Base-by-base conservation (phyloP, 1,140 invertebrate species). In the Berghia stephanieae region DNA sequence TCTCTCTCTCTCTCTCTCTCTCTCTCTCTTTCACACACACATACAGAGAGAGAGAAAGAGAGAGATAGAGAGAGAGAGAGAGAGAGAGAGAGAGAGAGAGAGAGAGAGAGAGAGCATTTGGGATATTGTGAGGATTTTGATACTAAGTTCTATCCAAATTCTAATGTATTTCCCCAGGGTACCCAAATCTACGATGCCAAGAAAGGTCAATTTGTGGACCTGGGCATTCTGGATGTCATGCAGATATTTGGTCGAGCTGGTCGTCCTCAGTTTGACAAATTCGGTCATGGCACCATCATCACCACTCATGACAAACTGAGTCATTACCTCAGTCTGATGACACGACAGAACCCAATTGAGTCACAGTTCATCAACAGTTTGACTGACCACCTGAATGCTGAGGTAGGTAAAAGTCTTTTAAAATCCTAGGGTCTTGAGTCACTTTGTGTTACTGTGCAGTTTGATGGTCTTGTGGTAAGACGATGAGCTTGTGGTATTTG, bases 221-320 rank as follows among this genome's bases (percentile, higher is more conserved):
- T 99, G 10, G 96, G 96, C 75, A 98, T 99, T 83, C 90, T 99
- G 49, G 98, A 99, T 90, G 98, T 99, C 10, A 91, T 99, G 77
- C 98, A 99, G 93, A 99, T 99, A 79, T 99, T 99, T 91, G 98
- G 98, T 73, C 93, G 98, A 63, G 98, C 98, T 31, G 98, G 98
- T 49, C 92, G 93, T 40, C 98, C 98, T 0, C 92, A 93, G 86
- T 92, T 85, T 86, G 97, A 99, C 77, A 89, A 84, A 46, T 89
- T 86, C 79, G 91, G 98, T 27, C 95, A 98, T 75, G 98, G 96
- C 27, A 95, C 96, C 5, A 99, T 99, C 66, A 98, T 99, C 36
- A 99, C 98, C 0, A 91, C 93, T 0, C 95, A 98, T 86, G 93
- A 95, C 79, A 98, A 98, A 89, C 90, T 99, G 38, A 92, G 94